phyloP scores from a whole-genome alignment of 2,797 vertebrate genomes.

The Diceros bicornis region DNA sequence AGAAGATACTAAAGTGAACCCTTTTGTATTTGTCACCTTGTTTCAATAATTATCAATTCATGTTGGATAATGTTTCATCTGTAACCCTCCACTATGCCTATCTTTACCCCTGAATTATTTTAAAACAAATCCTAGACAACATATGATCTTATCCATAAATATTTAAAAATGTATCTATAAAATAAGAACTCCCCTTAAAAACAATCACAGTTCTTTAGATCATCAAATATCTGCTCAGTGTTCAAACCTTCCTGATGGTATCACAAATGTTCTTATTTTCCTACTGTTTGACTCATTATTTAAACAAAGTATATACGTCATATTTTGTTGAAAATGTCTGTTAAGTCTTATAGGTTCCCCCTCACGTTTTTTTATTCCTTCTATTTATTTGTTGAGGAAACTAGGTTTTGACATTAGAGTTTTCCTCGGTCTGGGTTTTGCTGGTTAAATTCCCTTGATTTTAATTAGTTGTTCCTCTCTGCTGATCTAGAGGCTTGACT shows the following conservation, averaged over 20 bases:
- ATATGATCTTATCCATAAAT: background rate
- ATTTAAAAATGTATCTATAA: constrained; percentile 39
- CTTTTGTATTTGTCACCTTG: constrained; percentile 51
- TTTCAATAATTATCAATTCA: constrained; percentile 26
- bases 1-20: background rate
- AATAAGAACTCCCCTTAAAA: constrained; percentile 52
- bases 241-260: background rate
- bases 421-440: constrained; percentile 58
- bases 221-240: background rate
- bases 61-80: constrained; percentile 16
- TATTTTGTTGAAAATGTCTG: constrained; percentile 56
- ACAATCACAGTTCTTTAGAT: constrained; percentile 42
- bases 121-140: constrained; percentile 50
- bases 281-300: constrained; percentile 40
- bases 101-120: constrained; percentile 42
- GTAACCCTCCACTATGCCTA: background rate
- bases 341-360: background rate
- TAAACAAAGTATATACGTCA: constrained; percentile 3
- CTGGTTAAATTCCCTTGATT: constrained; percentile 6
- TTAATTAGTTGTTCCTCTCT: constrained; percentile 48
- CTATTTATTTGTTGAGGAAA: constrained; percentile 54
- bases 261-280: constrained; percentile 48
- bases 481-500: background rate
- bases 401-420: constrained; percentile 51
- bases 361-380: constrained; percentile 17